A percentile compares a stretch with the other conserved stretches of the same genome.
Evolutionary conservation across 2,113 vertebrate genomes (phyloP).

Genomic region (Abramis brama): DNA sequence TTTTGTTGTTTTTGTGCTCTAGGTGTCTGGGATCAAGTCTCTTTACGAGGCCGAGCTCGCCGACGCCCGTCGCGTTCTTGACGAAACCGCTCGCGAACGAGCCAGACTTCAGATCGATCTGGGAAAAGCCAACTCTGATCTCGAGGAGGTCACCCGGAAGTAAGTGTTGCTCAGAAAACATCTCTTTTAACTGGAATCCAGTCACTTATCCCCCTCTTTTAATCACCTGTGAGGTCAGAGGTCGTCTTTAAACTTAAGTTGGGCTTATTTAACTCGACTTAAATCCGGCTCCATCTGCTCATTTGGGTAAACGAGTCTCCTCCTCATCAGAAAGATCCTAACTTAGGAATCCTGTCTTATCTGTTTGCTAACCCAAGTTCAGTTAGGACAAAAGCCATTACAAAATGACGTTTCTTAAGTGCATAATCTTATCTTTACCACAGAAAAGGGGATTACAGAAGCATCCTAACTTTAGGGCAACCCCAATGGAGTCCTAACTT

Average conservation of each 20-base stretch:
- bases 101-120: slow-evolving; percentile 92
- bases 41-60: slow-evolving; percentile 93
- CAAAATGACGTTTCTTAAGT: no score
- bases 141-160: slow-evolving; percentile 88
- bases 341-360: background rate
- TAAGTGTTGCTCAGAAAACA: slow-evolving; percentile 55
- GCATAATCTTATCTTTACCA: no score
- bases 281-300: slow-evolving; percentile 43
- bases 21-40: slow-evolving; percentile 90
- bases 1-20: background rate
- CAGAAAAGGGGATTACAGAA: no score
- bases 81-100: slow-evolving; percentile 90
- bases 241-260: slow-evolving; percentile 21
- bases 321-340: no score
- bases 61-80: slow-evolving; percentile 89
- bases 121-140: slow-evolving; percentile 86
- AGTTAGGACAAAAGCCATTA: no score
- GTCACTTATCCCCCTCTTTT: background rate
- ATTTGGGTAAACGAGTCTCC: background rate
- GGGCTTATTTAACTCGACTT: background rate
- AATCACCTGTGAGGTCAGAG: slow-evolving; percentile 7
- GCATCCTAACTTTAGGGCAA: no score
- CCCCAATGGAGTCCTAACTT: no score
- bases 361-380: no score
- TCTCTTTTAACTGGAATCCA: background rate